A percentile compares a stretch with the other conserved stretches of the same genome.
Evolutionary conservation across 2,888 invertebrate genomes (phyloP).

Genomic region (Cotesia congregata): DNA sequence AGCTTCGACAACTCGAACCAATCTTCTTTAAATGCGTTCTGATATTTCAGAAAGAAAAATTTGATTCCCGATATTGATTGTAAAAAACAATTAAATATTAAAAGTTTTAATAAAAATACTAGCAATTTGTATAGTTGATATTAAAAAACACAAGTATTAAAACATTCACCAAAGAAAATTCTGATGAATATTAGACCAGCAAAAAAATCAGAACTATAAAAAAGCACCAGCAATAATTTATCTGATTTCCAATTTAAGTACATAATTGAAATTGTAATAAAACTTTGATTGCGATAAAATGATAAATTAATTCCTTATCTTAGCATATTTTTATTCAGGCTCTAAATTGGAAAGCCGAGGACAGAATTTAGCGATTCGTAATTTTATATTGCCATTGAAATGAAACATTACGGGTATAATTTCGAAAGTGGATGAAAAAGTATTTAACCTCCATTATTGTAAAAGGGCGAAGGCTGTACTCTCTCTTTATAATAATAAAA

Average conservation of each 20-base stretch:
- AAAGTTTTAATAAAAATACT: too few species aligned
- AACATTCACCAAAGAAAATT: too few species aligned
- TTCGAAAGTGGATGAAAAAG: neutral
- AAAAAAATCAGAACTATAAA: neutral
- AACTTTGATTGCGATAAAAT: neutral
- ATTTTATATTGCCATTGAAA: neutral
- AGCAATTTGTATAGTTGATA: too few species aligned
- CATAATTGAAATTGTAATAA: neutral
- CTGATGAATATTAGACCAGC: too few species aligned
- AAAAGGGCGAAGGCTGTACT: neutral
- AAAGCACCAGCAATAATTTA: neutral
- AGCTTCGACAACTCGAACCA: too few species aligned
- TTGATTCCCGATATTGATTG: too few species aligned
- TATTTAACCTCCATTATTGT: conserved; percentile 12
- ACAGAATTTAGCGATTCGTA: neutral
- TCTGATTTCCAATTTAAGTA: neutral
- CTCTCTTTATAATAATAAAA: conserved; percentile 21
- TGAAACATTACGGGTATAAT: neutral
- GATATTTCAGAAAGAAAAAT: too few species aligned
- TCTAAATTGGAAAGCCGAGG: neutral
- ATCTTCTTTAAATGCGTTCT: too few species aligned
- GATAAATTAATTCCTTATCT: neutral
- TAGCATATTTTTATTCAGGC: neutral
- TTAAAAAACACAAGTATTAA: neutral
- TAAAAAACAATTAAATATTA: too few species aligned